Percentiles rank a stretch among this genome's conserved stretches.
phyloP scores from a whole-genome alignment of 2,113 vertebrate species.

The Gyps fulvus region DNA sequence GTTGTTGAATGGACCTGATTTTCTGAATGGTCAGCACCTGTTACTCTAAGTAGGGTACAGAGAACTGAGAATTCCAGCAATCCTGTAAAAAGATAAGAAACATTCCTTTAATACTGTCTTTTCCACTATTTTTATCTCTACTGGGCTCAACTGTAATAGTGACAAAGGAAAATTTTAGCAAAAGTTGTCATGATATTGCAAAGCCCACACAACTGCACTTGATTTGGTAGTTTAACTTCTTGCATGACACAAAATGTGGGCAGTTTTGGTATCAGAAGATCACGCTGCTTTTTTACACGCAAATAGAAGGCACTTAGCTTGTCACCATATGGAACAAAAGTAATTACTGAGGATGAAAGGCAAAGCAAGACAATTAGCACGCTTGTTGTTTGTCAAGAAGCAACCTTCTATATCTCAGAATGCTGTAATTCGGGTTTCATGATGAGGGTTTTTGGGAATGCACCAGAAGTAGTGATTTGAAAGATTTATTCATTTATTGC shows the following conservation, averaged over 20 bases:
- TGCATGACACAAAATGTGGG: background rate
- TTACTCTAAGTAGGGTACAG: background rate
- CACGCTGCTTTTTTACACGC: background rate
- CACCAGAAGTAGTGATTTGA: background rate
- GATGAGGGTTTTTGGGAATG: background rate
- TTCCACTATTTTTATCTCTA: background rate
- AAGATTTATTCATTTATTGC: constrained; percentile 32
- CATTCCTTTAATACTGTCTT: background rate
- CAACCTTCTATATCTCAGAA: background rate
- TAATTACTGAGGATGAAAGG: constrained; percentile 42
- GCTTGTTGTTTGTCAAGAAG: constrained; percentile 4
- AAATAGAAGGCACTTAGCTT: constrained; percentile 16
- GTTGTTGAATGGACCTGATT: background rate
- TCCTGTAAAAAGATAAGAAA: background rate
- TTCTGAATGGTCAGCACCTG: background rate
- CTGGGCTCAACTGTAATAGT: background rate
- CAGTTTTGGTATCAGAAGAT: constrained; percentile 29
- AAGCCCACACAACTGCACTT: background rate
- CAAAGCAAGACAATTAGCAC: constrained; percentile 7
- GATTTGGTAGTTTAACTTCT: constrained; percentile 4
- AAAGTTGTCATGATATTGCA: background rate
- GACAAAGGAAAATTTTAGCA: background rate
- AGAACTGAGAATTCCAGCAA: background rate
- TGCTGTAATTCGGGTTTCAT: constrained; percentile 13
- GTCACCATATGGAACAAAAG: constrained; percentile 48